A percentile compares a stretch with the other conserved stretches of the same genome.
Conservation (phyloP, 2,113 vertebrate genomes). For the Epinephelus fuscoguttatus region DNA sequence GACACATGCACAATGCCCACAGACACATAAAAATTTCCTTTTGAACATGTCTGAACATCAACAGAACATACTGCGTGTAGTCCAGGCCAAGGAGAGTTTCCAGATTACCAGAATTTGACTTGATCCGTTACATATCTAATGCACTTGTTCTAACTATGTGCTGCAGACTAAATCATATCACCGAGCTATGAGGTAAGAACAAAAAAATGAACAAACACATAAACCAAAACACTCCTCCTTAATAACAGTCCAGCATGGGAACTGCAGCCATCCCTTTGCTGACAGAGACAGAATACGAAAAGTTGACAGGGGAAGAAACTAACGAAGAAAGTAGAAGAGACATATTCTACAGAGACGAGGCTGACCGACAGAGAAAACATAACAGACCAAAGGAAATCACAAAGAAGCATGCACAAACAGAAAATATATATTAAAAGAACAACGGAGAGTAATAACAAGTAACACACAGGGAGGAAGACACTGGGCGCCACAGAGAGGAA, state of each 20-base stretch:
- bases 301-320: conserved; percentile 18
- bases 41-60: conserved; percentile 2
- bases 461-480: conserved; percentile 22
- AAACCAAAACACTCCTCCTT: conserved; percentile 29
- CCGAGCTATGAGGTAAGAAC: not conserved
- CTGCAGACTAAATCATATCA: conserved; percentile 9
- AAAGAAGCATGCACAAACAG: conserved; percentile 56
- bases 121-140: not conserved
- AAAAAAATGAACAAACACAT: conserved; percentile 14
- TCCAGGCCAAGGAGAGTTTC: conserved; percentile 4
- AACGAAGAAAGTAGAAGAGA: conserved; percentile 37
- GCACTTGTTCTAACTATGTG: conserved; percentile 4
- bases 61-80: not conserved
- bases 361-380: conserved; percentile 32
- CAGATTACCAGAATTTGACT: not conserved
- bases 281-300: conserved; percentile 19
- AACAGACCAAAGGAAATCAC: conserved; percentile 53
- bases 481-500: not conserved
- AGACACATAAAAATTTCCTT: not conserved
- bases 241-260: conserved; percentile 23
- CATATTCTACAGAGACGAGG: conserved; percentile 29
- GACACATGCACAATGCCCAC: not conserved
- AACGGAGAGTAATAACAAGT: conserved; percentile 46
- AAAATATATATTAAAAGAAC: conserved; percentile 57
- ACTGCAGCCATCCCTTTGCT: conserved; percentile 1